Evolutionary conservation across 2,888 invertebrate genomes (phyloP), one percentile per base, ranked within the genome.

Genomic region (Chamaedrilus cognettii): DNA sequence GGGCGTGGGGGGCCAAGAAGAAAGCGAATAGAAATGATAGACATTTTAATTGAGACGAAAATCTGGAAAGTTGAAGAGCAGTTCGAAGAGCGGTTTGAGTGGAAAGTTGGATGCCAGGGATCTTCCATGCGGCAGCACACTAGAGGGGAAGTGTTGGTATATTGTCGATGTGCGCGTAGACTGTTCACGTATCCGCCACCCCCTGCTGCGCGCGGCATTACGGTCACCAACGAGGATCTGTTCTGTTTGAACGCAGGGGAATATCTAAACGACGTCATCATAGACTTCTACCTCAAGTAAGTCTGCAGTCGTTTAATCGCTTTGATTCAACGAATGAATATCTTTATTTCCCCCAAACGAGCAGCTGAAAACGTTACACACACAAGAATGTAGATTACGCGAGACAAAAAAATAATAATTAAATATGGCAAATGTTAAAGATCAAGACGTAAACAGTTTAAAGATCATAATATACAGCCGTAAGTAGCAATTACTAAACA

Each of bases 231-330:
- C n/a, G 94, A 94, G 86, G 96, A 97, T 84, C 92, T 93, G 78
- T 88, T 90, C 83, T 95, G 95, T 84, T 87, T 97, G 71, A 93
- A 91, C 15, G 91, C 91, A 79, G 95, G 94, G 85, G 93, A 94
- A 79, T 97, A 96, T 86, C 87, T 98, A 66, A 99, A 98, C 84
- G 98, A 98, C 86, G 94, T 94, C 74, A 96, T 98, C 66, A 95
- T 98, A 76, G 97, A 97, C 83, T 98, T 98, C 85, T 98, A 96
- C 87, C 87, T 98, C 71, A 93, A 93, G 87, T 88, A 83, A 76
- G 80, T 68, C 30, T 32, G 19, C 28, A n/a, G n/a, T 26, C 23
- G n/a, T 4, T 32, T 11, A 30, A 30, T 28, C n/a, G 11, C 1
- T 32, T 58, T n/a, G n/a, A n/a, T n/a, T n/a, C n/a, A n/a, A 57